Base-by-base conservation (phyloP, 1,140 invertebrate species). In the Chymomyza costata region DNA sequence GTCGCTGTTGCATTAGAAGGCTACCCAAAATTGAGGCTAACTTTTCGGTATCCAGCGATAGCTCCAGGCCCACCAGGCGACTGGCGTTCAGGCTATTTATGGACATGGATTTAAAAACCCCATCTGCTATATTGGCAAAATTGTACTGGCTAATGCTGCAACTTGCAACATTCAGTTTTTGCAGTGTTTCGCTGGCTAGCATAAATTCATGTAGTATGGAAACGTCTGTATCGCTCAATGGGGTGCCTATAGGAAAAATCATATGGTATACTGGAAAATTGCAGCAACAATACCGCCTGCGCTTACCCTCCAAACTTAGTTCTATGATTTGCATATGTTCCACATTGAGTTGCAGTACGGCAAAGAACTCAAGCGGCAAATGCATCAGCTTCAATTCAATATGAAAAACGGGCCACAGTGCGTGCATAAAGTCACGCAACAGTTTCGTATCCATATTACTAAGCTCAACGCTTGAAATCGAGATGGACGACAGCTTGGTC, bases 131-230 rank as follows among this genome's bases (percentile, higher is more conserved):
- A 5, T 63, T 2, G 5, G 64, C 54, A 10, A 84, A 84, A 16
- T 81, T 76, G n/a, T 60, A 81, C 28, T 84, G 82, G 1, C 17
- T 70, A 19, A 84, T 14, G 15, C 30, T 53, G 47, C 82, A 84
- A 19, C 39, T 39, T 21, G 54, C 47, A 0, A 84, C 65, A 37
- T 80, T 76, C 0, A 84, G 45, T 1, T 41, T 7, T 1, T 49
- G 53, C 41, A 84, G 38, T 0, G 57, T 76, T 1, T 40, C 14
- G 16, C 32, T 65, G 40, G 35, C 39, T 18, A 82, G 28, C 14
- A 84, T 15, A 31, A 81, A 73, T 1, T 56, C 40, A 1, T 62
- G 48, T 18, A 84, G 30, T 15, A 58, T 34, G 0, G 16, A 6
- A 17, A 63, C 55, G 32, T 59, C 34, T 2, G 44, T 10, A 2